Percentiles rank a stretch among this genome's conserved stretches.
These are phyloP conservation scores for Platycheirus albimanus DNA, from an alignment of 2,888 invertebrate genomes.

Conservation along the genomic window DNA sequence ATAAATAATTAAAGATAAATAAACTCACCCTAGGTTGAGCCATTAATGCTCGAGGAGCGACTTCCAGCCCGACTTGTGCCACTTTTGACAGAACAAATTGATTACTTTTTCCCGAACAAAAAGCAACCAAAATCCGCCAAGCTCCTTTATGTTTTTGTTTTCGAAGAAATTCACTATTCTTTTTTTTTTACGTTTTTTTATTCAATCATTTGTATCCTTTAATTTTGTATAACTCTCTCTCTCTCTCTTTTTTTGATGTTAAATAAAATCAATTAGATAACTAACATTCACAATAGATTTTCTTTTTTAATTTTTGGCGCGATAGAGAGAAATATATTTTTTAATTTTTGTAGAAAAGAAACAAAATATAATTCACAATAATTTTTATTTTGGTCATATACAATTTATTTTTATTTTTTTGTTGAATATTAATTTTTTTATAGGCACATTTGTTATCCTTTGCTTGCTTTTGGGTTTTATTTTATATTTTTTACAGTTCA, in stretches of 20 bases:
- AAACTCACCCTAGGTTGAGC: slow-evolving; percentile 83
- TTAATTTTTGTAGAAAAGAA: slow-evolving; percentile 45
- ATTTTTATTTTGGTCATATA: slow-evolving; percentile 75
- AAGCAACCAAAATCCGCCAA: slow-evolving; percentile 77
- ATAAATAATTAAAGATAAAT: slow-evolving; percentile 12
- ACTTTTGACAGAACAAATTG: slow-evolving; percentile 80
- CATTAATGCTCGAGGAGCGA: slow-evolving; percentile 84
- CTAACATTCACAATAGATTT: slow-evolving; percentile 78
- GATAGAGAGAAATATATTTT: slow-evolving; percentile 52
- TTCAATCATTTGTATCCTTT: slow-evolving; percentile 75
- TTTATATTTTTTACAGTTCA: slow-evolving; percentile 57
- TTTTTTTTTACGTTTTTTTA: slow-evolving; percentile 33
- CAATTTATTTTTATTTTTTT: slow-evolving; percentile 72
- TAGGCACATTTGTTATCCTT: slow-evolving; percentile 74
- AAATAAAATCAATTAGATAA: slow-evolving; percentile 38
- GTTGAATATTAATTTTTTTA: slow-evolving; percentile 43
- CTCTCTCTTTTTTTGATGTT: slow-evolving; percentile 37
- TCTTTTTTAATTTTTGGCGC: slow-evolving; percentile 66
- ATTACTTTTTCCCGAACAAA: slow-evolving; percentile 76
- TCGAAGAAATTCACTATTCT: slow-evolving; percentile 42
- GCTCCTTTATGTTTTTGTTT: slow-evolving; percentile 32
- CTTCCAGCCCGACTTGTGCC: slow-evolving; percentile 83
- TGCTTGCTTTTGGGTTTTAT: slow-evolving; percentile 48
- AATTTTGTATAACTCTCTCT: slow-evolving; percentile 62
- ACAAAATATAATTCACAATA: slow-evolving; percentile 52